Evolutionary conservation across 2,113 vertebrate species (phyloP), one percentile per base, ranked within the genome.

Genomic region (Chionomys nivalis): DNA sequence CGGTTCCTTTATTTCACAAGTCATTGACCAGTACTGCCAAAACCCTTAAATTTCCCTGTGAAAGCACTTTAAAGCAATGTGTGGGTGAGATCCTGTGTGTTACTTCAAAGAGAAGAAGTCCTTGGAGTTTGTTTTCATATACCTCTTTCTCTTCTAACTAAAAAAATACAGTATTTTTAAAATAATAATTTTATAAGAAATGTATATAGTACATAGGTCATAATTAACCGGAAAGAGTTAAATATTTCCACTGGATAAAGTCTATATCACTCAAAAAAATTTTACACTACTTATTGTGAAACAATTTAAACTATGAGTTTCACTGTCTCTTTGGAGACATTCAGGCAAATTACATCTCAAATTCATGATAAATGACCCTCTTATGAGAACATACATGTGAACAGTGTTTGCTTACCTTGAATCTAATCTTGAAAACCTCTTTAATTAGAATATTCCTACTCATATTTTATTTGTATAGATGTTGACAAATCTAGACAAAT

Each of bases 361-460:
- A 21, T 91, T 68, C 12, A 8, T 63, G 5, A 14, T 47, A 49
- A 66, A 7, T 86, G 23, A 73, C 7, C 21, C 5, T 42, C 3
- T 10, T 26, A 31, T 8, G 7, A 23, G 61, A 55, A 61, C 52
- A 16, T 49, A 66, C 77, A 31, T 26, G 42, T 11, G 5, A 86
- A 86, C 19, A 28, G 7, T 19, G 55, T 26, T 82, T 89, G 49
- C n/a, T 39, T 12, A 82, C 13, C 44, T 93, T n/a, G 68, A 81
- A 49, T 26, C 3, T n/a, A 2, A 0, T 28, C 23, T 88, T 75
- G 7, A 49, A 16, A 0, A 5, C 55, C 16, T 85, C 2, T 23
- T 42, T 17, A 39, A 6, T 39, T 13, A 79, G 6, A 13, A 19
- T 12, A 0, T 61, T 76, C n/a, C 42, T 49, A 63, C 10, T 58